Evolutionary conservation across 1,140 invertebrate species (phyloP), one percentile per base, ranked within the genome.

Genomic region (Schlechtendalia chinensis): DNA sequence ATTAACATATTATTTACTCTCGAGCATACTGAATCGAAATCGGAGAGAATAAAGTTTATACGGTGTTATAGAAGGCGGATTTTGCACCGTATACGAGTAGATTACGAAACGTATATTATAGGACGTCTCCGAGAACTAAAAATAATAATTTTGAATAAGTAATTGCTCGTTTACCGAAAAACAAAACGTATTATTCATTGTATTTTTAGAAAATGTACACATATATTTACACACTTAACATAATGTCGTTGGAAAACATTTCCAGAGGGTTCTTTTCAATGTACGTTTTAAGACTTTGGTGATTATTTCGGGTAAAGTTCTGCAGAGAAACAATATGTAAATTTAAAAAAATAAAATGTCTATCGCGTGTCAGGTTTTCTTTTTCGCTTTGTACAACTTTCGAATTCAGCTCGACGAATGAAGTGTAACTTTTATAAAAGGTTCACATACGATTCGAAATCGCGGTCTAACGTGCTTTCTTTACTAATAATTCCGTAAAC

Each of bases 371-470:
- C 32, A 8, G 3, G 32, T 39, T 39, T 39, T 8, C 3, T 39
- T 39, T 69, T 72, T 29, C 3, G 29, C 0, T 53, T 29, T 29
- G 24, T 53, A 72, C 16, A 14, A 72, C 50, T 72, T 72, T 72
- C 69, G 69, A 72, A 72, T 72, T 32, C 4, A n/a, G 29, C 50
- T 54, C 24, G 53, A 54, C 50, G 53, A 72, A 72, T 72, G 53
- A 71, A 24, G 29, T 1, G 10, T 29, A 29, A 54, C 24, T 72
- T 72, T 53, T 54, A 54, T 32, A 72, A 1, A n/a, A 54, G 22
- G 17, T 54, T 29, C 24, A 19, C 24, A 14, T 50, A 45, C 27
- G 24, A 54, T 72, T 54, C 50, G 4, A 72, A 72, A 72, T 24
- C 17, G 50, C 17, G 24, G 19, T 27, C 53, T 53, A 11, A 72